Conservation (phyloP, 2,113 vertebrate species). For the Pseudopodoces humilis region DNA sequence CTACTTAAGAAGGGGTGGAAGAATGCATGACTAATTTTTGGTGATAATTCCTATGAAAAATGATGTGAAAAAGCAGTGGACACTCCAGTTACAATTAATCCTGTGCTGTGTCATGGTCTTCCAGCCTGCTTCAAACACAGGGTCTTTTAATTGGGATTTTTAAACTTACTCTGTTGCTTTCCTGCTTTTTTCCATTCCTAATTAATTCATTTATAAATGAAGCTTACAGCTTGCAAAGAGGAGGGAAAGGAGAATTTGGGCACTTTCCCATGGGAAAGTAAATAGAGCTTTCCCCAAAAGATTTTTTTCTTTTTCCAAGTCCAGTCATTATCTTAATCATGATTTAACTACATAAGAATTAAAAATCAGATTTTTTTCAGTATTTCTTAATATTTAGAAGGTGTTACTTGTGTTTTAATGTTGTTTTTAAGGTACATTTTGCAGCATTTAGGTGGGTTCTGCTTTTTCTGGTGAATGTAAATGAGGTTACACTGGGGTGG, state of each 20-base stretch:
- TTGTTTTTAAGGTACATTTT: neutral
- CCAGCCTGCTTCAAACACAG: neutral
- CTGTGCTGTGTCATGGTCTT: neutral
- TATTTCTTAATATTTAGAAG: neutral
- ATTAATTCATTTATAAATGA: constrained; percentile 30
- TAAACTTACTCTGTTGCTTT: neutral
- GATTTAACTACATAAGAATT: neutral
- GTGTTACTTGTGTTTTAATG: neutral
- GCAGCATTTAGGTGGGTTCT: neutral
- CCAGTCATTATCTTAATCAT: neutral
- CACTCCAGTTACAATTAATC: neutral
- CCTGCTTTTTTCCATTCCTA: neutral
- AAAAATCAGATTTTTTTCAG: neutral
- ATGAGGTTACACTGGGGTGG: neutral
- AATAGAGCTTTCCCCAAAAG: neutral
- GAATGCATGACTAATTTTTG: neutral
- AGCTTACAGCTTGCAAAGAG: neutral
- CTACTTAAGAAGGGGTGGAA: neutral
- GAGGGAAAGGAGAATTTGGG: neutral
- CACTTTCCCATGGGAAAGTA: constrained; percentile 44
- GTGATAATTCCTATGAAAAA: neutral
- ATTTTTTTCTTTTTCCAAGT: neutral
- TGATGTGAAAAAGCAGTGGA: neutral
- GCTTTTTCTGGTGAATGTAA: neutral
- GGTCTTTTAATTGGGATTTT: neutral